phyloP scores from a whole-genome alignment of 37 sponge, comb jelly and placozoan genomes.

The Oscarella lobularis region DNA sequence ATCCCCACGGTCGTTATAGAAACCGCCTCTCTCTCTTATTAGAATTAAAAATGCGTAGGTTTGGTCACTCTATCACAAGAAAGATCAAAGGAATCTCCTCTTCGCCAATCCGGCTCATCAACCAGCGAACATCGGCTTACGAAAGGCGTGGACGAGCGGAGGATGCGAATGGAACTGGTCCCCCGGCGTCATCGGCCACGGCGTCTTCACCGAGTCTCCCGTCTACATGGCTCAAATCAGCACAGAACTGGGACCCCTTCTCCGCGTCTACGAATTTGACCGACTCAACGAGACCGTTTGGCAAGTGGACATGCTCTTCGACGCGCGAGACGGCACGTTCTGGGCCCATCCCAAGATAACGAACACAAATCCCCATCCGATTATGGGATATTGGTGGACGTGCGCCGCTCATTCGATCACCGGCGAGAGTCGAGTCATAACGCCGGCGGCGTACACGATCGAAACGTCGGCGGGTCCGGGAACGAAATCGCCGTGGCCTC shows the following conservation, averaged over 20 bases:
- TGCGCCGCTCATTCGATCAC: not conserved
- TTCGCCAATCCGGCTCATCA: not conserved
- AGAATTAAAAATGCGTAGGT: no score
- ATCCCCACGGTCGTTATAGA: no score
- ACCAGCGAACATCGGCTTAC: not conserved
- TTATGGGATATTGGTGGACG: not conserved
- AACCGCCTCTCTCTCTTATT: no score
- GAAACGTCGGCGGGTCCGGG: not conserved
- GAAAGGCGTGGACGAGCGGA: not conserved
- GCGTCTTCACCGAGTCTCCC: not conserved
- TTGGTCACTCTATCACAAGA: not conserved
- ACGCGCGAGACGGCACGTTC: not conserved
- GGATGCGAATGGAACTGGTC: conserved; percentile 3
- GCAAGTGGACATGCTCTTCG: not conserved
- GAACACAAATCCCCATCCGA: not conserved
- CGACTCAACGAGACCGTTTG: not conserved
- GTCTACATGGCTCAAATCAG: not conserved
- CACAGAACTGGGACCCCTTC: not conserved
- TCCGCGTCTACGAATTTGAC: not conserved
- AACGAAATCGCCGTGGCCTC: not conserved
- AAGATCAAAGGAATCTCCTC: not conserved
- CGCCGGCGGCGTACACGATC: not conserved
- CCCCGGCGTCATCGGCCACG: not conserved
- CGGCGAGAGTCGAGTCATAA: not conserved
- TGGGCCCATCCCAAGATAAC: not conserved